Evolutionary conservation across 2,797 vertebrate genomes (phyloP), one percentile per base, ranked within the genome.

Genomic region (Thalassophryne amazonica): DNA sequence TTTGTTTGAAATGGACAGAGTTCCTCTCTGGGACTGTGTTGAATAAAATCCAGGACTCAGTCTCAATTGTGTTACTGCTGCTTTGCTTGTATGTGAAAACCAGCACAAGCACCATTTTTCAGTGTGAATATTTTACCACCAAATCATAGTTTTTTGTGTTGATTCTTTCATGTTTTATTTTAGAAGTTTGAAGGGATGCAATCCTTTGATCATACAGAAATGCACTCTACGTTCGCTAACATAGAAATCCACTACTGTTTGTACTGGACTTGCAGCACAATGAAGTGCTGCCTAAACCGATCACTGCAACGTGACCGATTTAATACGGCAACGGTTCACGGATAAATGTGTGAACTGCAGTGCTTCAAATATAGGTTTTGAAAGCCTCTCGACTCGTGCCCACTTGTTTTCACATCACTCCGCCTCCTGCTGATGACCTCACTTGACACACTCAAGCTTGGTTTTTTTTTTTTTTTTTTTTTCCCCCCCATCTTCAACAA

Each of bases 131-230:
- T 40, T 64, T 42, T 24, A 27, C 18, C 17, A 55, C n/a, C 21
- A 38, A 41, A 43, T 49, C 22, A 9, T 47, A 66, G 25, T 41
- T 21, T 47, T 67, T 66, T 50, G 21, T 37, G 20, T 60, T 62
- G 62, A 10, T 18, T 64, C 28, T 57, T 61, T 39, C 27, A 54
- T 55, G 49, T 64, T 73, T 58, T 72, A 36, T 62, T 68, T 60
- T 50, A 46, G 48, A 68, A 57, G 54, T 33, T 63, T 58, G 75
- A 65, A 69, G 51, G 56, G 72, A 67, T 34, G 6, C 9, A 8
- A 22, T 23, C 38, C 1, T n/a, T 55, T 28, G 3, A 49, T 20
- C 11, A 23, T 2, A 15, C 25, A 5, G 41, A 73, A 40, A 43
- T 29, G 29, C 18, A 12, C 17, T 31, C 16, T 1, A 7, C 16